A percentile compares a stretch with the other conserved stretches of the same genome.
Conservation (phyloP, 2,797 vertebrate genomes). For the Ctenopoma kingsleyae region DNA sequence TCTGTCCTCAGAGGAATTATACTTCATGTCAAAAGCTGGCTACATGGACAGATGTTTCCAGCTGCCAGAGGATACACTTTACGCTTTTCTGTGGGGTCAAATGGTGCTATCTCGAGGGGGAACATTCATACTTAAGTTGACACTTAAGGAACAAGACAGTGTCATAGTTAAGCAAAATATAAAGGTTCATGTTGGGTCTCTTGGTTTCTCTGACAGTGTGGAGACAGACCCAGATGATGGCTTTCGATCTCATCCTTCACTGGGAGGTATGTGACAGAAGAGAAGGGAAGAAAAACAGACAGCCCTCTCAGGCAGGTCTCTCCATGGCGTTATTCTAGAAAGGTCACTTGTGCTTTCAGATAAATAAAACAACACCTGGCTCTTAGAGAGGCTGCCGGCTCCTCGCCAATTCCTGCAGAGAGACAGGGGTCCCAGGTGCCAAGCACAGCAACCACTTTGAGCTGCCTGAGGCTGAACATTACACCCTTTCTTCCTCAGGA, state of each 20-base stretch:
- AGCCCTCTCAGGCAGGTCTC: slow-evolving; percentile 67
- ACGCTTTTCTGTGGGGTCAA: slow-evolving; percentile 9
- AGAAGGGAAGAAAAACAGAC: slow-evolving; percentile 50
- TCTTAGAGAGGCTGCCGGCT: slow-evolving; percentile 71
- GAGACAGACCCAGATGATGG: slow-evolving; percentile 42
- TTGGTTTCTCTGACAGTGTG: slow-evolving; percentile 39
- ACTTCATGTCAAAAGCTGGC: background rate
- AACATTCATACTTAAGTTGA: slow-evolving; percentile 13
- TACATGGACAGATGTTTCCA: background rate
- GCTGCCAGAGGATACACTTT: slow-evolving; percentile 3
- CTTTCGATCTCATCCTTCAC: slow-evolving; percentile 58
- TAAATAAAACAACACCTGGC: slow-evolving; percentile 85
- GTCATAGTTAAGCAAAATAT: slow-evolving; percentile 33
- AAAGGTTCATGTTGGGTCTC: slow-evolving; percentile 28
- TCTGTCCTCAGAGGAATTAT: background rate
- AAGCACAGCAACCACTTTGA: slow-evolving; percentile 70
- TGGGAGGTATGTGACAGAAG: slow-evolving; percentile 59
- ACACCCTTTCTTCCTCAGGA: slow-evolving; percentile 71
- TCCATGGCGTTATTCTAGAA: slow-evolving; percentile 69
- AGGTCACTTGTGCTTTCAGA: slow-evolving; percentile 80
- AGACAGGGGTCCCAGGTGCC: slow-evolving; percentile 78
- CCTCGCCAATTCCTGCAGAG: slow-evolving; percentile 71
- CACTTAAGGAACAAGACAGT: slow-evolving; percentile 31
- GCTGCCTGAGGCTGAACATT: slow-evolving; percentile 78
- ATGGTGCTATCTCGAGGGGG: background rate